Percentiles rank a stretch among this genome's conserved stretches.
Conservation (phyloP, 2,113 vertebrate species). For the Sylvilagus bachmani region DNA sequence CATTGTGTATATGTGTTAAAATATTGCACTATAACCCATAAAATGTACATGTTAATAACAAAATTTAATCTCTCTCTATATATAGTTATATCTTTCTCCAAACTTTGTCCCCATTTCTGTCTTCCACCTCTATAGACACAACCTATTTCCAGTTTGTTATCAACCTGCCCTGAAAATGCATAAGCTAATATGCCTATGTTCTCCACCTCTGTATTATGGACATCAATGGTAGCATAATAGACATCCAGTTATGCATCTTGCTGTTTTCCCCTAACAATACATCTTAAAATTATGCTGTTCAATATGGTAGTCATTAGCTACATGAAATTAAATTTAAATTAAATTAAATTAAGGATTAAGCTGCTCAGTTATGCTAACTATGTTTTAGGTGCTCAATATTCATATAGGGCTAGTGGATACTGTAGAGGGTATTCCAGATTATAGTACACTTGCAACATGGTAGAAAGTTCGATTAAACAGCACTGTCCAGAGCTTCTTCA, state of each 20-base stretch:
- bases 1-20: no score
- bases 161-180: not conserved
- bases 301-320: not conserved
- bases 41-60: no score
- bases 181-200: not conserved
- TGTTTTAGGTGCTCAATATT: not conserved
- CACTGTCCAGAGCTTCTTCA: not conserved
- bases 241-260: not conserved
- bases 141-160: not conserved
- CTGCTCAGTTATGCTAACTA: not conserved
- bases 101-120: not conserved
- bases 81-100: not conserved
- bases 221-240: not conserved
- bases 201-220: not conserved
- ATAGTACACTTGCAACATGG: not conserved
- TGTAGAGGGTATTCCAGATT: not conserved
- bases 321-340: not conserved
- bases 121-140: not conserved
- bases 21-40: no score
- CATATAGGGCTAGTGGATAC: not conserved
- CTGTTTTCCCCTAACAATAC: not conserved
- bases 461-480: not conserved
- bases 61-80: no score
- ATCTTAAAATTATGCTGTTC: not conserved
- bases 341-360: conserved; percentile 17